Percentiles rank a stretch among this genome's conserved stretches.
Evolutionary conservation across 2,888 invertebrate species (phyloP).

Genomic region (Protodeltote pygarga): DNA sequence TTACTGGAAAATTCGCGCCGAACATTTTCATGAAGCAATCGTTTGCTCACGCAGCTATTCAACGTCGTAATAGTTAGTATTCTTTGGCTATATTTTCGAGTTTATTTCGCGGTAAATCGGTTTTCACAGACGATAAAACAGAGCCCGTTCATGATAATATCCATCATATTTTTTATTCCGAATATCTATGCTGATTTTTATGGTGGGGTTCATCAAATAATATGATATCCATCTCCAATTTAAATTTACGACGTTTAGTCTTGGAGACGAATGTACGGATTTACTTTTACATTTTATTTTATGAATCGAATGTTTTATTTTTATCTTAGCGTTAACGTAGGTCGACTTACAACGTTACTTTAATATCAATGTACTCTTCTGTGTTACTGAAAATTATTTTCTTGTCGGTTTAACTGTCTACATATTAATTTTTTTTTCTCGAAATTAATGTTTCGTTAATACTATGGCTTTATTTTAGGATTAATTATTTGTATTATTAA

Average conservation of each 20-base stretch:
- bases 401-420: too few relatives aligned
- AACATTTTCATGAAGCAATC: constrained; percentile 11
- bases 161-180: constrained; percentile 12
- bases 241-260: too few relatives aligned
- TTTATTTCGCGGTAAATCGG: constrained; percentile 31
- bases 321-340: constrained; percentile 8
- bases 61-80: too few relatives aligned
- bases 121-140: constrained; percentile 27
- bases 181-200: background rate
- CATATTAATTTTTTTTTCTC: too few relatives aligned
- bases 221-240: background rate
- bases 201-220: background rate
- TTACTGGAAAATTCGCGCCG: background rate
- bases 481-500: too few relatives aligned
- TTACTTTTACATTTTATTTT: constrained; percentile 14
- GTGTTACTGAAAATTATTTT: too few relatives aligned
- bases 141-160: constrained; percentile 5
- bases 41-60: constrained; percentile 1
- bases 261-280: too few relatives aligned
- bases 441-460: too few relatives aligned
- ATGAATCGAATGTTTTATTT: constrained; percentile 11
- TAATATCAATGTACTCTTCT: too few relatives aligned
- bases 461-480: too few relatives aligned
- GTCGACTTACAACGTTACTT: too few relatives aligned
- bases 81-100: too few relatives aligned